phyloP scores from a whole-genome alignment of 1,140 invertebrate species.

The Drosophila virilis region DNA sequence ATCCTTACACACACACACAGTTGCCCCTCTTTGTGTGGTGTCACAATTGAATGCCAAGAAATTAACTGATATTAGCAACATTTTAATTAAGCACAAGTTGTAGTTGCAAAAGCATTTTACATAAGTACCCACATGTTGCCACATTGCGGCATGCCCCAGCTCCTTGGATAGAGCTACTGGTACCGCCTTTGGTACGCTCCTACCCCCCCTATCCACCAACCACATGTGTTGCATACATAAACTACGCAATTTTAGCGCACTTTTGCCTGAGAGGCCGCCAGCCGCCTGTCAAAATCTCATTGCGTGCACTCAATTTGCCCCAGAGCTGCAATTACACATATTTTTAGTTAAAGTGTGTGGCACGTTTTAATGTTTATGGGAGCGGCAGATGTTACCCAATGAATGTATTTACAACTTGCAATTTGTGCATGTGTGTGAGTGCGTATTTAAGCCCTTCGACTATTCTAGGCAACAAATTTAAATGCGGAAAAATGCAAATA shows the following conservation, averaged over 20 bases:
- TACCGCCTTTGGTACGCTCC: constrained; percentile 7
- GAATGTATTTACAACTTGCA: constrained; percentile 35
- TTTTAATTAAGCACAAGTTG: constrained; percentile 74
- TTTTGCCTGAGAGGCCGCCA: constrained; percentile 52
- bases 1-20: not conserved
- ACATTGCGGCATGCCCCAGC: constrained; percentile 56
- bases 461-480: constrained; percentile 59
- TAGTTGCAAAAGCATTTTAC: constrained; percentile 68
- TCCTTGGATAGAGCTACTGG: constrained; percentile 10
- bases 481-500: constrained; percentile 74
- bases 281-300: constrained; percentile 73
- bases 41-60: constrained; percentile 67
- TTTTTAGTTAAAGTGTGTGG: constrained; percentile 53
- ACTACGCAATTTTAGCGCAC: constrained; percentile 73
- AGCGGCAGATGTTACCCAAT: constrained; percentile 68
- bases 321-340: constrained; percentile 64
- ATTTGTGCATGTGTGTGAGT: not conserved
- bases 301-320: constrained; percentile 44
- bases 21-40: constrained; percentile 29
- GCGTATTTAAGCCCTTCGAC: constrained; percentile 28
- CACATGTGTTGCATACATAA: constrained; percentile 37
- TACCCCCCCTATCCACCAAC: constrained; percentile 10
- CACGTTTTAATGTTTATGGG: constrained; percentile 24
- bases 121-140: constrained; percentile 77
- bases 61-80: constrained; percentile 76